Percentiles rank a stretch among this genome's conserved stretches.
phyloP scores from a whole-genome alignment of 2,113 vertebrate genomes.

The Porphyrio hochstetteri region DNA sequence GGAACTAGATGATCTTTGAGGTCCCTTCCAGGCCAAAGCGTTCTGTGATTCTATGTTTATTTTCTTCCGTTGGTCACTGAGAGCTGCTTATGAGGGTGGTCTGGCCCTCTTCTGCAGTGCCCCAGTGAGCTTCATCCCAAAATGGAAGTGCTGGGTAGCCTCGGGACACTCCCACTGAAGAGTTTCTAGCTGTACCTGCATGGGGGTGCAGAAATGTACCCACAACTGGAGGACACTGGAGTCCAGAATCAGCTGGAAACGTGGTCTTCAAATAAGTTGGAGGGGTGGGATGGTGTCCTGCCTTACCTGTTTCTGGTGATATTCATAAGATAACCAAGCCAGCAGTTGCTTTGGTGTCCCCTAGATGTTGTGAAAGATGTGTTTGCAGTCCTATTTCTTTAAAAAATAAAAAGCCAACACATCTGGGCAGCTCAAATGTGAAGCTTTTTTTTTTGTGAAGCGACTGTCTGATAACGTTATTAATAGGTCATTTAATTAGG shows the following conservation, averaged over 20 bases:
- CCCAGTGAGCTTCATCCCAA: neutral
- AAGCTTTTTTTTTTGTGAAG: too few species aligned
- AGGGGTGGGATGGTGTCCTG: neutral
- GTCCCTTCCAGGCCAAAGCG: too few species aligned
- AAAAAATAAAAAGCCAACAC: neutral
- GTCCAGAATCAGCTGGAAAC: neutral
- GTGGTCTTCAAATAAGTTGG: neutral
- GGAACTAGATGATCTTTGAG: too few species aligned
- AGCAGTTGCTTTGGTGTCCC: neutral
- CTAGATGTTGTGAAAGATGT: neutral
- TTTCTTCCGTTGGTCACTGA: too few species aligned
- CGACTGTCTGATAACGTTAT: neutral
- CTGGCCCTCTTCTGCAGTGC: neutral
- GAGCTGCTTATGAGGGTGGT: neutral
- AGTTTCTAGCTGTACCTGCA: neutral
- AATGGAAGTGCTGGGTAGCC: neutral
- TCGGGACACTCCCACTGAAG: neutral
- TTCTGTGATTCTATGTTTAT: too few species aligned
- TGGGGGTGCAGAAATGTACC: neutral
- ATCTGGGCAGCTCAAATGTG: neutral
- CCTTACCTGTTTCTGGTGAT: neutral
- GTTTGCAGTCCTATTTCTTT: neutral
- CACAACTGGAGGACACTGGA: too few species aligned
- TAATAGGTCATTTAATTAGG: slow-evolving; percentile 37
- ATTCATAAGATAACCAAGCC: neutral